These are phyloP conservation scores for Thunnus thynnus DNA, from an alignment of 2,113 vertebrate genomes.

Conservation along the genomic window DNA sequence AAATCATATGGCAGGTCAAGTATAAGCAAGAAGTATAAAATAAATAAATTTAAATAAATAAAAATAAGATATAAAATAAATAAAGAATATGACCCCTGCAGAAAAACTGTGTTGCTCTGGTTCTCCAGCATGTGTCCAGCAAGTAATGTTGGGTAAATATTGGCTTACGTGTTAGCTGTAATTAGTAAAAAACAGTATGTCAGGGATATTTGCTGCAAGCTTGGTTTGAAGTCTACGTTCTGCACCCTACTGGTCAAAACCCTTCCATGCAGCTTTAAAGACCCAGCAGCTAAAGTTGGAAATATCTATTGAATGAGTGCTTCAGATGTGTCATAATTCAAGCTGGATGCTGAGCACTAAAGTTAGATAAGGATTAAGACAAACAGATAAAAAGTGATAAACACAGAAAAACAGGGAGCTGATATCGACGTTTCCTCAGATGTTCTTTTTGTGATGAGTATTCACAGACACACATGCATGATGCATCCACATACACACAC, in stretches of 20 bases:
- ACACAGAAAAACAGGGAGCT: slow-evolving; percentile 31
- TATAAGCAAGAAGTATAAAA: too few species aligned
- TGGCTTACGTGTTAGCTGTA: neutral
- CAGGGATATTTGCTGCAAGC: neutral
- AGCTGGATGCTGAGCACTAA: slow-evolving; percentile 12
- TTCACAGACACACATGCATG: slow-evolving; percentile 16
- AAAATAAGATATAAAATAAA: neutral
- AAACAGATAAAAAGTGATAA: slow-evolving; percentile 58
- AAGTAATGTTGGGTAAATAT: neutral
- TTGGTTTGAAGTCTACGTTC: neutral
- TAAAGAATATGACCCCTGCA: neutral
- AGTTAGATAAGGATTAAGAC: slow-evolving; percentile 49
- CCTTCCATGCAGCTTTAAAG: slow-evolving; percentile 7
- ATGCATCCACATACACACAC: neutral
- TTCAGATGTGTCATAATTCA: slow-evolving; percentile 25
- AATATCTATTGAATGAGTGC: slow-evolving; percentile 5
- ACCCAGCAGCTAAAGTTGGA: neutral
- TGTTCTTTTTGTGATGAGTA: slow-evolving; percentile 45
- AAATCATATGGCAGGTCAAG: too few species aligned
- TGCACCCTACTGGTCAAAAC: slow-evolving; percentile 12
- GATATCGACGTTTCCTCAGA: slow-evolving; percentile 55
- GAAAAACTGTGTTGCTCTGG: neutral
- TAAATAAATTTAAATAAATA: neutral
- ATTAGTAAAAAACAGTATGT: too few species aligned
- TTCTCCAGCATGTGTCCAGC: too few species aligned